These are phyloP conservation scores for Tipula vernalis DNA, from an alignment of 2,888 invertebrate genomes.

Conservation along the genomic window DNA sequence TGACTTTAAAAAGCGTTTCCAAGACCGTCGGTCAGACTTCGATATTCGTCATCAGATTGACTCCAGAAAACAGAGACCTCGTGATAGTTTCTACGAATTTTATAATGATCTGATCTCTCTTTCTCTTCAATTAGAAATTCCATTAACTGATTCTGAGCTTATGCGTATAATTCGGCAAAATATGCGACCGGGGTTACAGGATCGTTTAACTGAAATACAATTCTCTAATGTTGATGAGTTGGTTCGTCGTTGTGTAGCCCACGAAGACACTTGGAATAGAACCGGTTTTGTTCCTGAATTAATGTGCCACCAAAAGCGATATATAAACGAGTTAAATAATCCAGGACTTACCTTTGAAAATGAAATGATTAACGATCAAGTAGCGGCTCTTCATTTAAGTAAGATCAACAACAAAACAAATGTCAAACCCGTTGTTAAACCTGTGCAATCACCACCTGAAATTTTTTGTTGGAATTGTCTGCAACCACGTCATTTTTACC, in stretches of 20 bases:
- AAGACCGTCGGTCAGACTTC: neutral
- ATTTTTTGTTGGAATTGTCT: neutral
- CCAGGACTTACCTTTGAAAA: neutral
- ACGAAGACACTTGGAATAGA: neutral
- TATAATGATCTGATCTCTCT: neutral
- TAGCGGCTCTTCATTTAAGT: neutral
- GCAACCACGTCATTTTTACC: neutral
- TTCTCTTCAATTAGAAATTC: neutral
- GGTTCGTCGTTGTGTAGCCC: neutral
- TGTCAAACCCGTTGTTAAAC: neutral
- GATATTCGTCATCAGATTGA: neutral
- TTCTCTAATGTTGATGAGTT: neutral
- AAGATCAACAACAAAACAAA: neutral
- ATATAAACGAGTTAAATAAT: neutral
- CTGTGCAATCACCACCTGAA: neutral
- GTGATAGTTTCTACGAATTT: neutral
- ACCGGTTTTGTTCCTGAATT: neutral
- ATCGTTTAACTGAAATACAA: neutral
- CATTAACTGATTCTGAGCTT: neutral
- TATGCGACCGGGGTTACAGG: neutral
- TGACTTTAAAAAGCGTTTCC: neutral
- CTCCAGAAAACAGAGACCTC: neutral
- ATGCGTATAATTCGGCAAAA: neutral
- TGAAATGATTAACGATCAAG: neutral
- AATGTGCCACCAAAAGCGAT: neutral